phyloP scores from a whole-genome alignment of 2,797 vertebrate species.

The Taeniopygia guttata region DNA sequence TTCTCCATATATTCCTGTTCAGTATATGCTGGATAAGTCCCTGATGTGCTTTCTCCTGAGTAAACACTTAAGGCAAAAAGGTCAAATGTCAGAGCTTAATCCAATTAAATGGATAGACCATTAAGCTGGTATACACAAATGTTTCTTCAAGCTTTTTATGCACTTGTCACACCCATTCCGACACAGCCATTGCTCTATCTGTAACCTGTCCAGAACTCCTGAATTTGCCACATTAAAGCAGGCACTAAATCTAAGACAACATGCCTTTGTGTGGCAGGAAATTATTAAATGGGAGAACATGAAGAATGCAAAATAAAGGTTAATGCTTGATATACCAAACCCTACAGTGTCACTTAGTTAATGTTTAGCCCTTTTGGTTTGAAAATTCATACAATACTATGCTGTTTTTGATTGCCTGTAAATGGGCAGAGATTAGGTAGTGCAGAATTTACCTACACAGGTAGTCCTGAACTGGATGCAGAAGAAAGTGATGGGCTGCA shows the following conservation, averaged over 20 bases:
- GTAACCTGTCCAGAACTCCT: neutral
- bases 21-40: neutral
- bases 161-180: neutral
- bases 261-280: neutral
- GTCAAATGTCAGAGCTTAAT: neutral
- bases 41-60: neutral
- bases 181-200: neutral
- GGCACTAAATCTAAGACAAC: neutral
- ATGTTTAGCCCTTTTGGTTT: neutral
- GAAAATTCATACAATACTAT: neutral
- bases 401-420: neutral
- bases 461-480: neutral
- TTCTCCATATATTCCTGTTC: neutral
- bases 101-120: neutral
- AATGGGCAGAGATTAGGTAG: neutral
- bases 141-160: neutral
- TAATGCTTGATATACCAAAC: neutral
- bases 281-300: neutral
- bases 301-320: neutral
- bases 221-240: neutral
- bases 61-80: neutral
- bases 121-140: neutral
- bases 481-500: neutral
- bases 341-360: neutral
- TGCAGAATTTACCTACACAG: neutral